Percentiles rank a stretch among this genome's conserved stretches.
Evolutionary conservation across 2,113 vertebrate species (phyloP).

Genomic region (Chamaea fasciata): DNA sequence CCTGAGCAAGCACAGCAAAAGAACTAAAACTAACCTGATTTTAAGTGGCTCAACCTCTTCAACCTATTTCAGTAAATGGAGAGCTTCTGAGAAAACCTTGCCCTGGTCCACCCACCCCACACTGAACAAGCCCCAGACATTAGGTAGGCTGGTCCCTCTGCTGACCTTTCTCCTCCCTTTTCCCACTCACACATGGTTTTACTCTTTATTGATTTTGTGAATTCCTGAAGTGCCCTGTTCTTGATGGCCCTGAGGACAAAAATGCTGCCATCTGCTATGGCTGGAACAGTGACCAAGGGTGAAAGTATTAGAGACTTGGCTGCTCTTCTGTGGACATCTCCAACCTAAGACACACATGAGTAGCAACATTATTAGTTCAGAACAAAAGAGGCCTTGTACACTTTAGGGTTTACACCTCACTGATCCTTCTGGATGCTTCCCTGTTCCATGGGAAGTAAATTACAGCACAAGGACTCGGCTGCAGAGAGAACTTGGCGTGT

Average conservation of each 20-base stretch:
- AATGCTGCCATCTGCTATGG: fast-evolving
- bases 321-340: neutral
- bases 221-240: neutral
- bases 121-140: neutral
- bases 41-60: constrained; percentile 17
- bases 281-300: neutral
- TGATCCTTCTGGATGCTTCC: neutral
- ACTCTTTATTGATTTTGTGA: neutral
- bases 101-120: neutral
- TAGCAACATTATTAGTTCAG: neutral
- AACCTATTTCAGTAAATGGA: constrained; percentile 24
- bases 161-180: neutral
- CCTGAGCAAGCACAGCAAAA: neutral
- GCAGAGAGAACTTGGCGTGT: neutral
- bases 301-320: neutral
- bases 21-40: constrained; percentile 19
- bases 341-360: neutral
- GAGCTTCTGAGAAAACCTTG: constrained; percentile 30
- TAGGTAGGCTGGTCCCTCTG: neutral
- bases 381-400: neutral
- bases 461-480: neutral
- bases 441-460: neutral
- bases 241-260: neutral
- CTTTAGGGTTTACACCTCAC: neutral
- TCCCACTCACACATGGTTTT: neutral